Conservation (phyloP, 1,140 invertebrate genomes). For the Drosophila sturtevanti region DNA sequence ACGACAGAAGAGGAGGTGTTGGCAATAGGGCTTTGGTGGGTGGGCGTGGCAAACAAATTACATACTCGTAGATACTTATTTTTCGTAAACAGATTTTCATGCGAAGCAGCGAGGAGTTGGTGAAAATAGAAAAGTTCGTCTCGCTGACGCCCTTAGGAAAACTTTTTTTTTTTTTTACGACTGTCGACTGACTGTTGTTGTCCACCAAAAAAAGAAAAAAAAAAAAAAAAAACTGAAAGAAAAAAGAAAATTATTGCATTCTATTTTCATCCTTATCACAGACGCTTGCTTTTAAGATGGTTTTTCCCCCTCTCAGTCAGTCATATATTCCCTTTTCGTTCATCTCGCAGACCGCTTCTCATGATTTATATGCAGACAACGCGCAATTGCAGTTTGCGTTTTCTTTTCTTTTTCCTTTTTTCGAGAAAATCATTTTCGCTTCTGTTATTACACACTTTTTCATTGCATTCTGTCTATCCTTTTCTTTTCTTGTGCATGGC, state of each 20-base stretch:
- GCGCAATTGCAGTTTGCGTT: conserved; percentile 48
- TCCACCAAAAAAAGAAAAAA: conserved; percentile 24
- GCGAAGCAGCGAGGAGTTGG: conserved; percentile 15
- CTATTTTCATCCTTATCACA: conserved; percentile 59
- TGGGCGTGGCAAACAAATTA: conserved; percentile 57
- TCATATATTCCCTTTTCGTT: not conserved
- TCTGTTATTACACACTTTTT: conserved; percentile 40
- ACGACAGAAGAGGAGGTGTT: not conserved
- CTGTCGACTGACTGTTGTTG: conserved; percentile 54
- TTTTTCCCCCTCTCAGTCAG: conserved; percentile 19
- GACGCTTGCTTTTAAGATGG: conserved; percentile 47
- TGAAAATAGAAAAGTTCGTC: conserved; percentile 36
- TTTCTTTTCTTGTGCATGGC: conserved; percentile 31
- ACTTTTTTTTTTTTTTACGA: conserved; percentile 41
- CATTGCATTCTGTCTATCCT: not conserved
- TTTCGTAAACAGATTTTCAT: conserved; percentile 53
- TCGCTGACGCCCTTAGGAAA: conserved; percentile 49
- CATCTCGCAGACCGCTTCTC: not conserved
- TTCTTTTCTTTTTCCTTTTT: not conserved
- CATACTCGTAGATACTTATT: conserved; percentile 16
- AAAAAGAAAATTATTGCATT: conserved; percentile 52
- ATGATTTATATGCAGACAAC: conserved; percentile 62
- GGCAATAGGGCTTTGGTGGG: conserved; percentile 4
- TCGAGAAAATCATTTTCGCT: conserved; percentile 50
- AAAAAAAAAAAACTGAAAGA: conserved; percentile 14